Base-by-base conservation (phyloP, 1,140 invertebrate species). In the Ptiloglossa arizonensis region DNA sequence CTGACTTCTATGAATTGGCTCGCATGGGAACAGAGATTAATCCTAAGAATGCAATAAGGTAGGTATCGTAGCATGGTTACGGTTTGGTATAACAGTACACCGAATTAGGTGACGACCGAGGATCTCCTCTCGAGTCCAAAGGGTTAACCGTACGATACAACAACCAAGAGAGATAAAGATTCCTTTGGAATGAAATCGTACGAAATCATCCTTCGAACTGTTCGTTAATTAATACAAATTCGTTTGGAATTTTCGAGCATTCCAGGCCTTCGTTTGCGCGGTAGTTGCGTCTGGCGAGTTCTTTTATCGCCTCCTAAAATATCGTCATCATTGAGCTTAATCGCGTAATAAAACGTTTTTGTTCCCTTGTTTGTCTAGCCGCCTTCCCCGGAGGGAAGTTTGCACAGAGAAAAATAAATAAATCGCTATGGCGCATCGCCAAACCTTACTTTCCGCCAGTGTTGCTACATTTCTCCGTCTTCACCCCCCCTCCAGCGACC, bases 291-390 rank as follows among this genome's bases (percentile, higher is more conserved):
- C 75, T 76, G 69, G 59, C 66, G 74, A 82, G 60, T 67, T 72
- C 80, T 86, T 88, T 89, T 86, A 81, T 81, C 57, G 38, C 44
- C 59, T 59, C 50, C 82, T 87, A 80, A 89, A 90, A 88, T 89
- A 89, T 89, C 72, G 82, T 86, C 87, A 85, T 89, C 88, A 86
- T 85, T 64, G 80, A 66, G 87, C 86, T 90, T 90, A 89, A 90
- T 90, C 88, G 87, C 85, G 85, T 88, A 89, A 90, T 90, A 90
- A 90, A 90, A 89, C 88, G 86, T 89, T 90, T 90, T 89, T 89
- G 86, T 87, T 78, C 86, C 80, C 80, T 85, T 88, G 87, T 90
- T 89, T 90, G 88, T 86, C 85, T 81, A 85, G 82, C 80, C 83
- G 82, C 71, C 72, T 22, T 50, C 79, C 63, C 59, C 69, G 32